Evolutionary conservation across 2,888 invertebrate genomes (phyloP).

Genomic region (Agrochola lychnidis): DNA sequence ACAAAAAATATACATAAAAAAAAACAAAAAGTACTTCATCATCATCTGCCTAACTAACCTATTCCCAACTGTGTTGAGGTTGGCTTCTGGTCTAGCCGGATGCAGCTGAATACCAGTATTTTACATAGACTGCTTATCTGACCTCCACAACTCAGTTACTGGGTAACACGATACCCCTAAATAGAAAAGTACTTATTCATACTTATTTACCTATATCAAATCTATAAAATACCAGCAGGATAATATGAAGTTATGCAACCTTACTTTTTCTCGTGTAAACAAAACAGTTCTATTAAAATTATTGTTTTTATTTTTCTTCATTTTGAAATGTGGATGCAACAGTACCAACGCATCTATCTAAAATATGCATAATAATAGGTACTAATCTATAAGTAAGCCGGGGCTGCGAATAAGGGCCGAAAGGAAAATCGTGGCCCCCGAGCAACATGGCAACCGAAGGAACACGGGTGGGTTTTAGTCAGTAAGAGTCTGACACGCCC

Average conservation of each 20-base stretch:
- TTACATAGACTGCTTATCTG: background rate
- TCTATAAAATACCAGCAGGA: background rate
- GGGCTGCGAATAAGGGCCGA: too few species aligned
- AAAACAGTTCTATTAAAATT: background rate
- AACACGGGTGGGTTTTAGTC: too few species aligned
- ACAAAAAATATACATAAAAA: background rate
- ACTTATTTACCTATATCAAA: background rate
- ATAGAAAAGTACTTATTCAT: background rate
- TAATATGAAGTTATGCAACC: background rate
- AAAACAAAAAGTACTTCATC: background rate
- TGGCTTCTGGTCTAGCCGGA: background rate
- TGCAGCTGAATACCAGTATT: background rate
- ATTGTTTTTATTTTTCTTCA: too few species aligned
- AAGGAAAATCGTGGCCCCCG: too few species aligned
- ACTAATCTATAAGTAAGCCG: background rate
- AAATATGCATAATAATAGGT: background rate
- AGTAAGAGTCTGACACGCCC: too few species aligned
- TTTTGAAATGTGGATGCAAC: background rate
- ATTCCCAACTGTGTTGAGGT: background rate
- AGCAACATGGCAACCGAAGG: too few species aligned
- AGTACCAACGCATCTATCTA: background rate
- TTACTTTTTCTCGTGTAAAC: background rate
- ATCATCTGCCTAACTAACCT: background rate
- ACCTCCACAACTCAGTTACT: background rate
- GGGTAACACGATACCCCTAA: background rate